These are phyloP conservation scores for Brachypteracias leptosomus DNA, from an alignment of 2,113 vertebrate species.

Conservation along the genomic window DNA sequence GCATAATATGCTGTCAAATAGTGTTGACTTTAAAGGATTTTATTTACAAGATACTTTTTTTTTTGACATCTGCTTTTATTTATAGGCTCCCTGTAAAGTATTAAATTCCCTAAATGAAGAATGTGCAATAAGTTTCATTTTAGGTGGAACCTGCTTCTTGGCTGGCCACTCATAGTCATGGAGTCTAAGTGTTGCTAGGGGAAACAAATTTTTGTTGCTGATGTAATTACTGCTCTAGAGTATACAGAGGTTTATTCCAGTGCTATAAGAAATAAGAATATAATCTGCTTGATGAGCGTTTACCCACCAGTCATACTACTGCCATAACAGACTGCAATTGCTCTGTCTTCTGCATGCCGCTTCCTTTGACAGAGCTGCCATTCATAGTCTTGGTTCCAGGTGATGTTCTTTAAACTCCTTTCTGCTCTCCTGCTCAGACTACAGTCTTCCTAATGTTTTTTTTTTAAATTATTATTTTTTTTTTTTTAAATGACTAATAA, in stretches of 20 bases:
- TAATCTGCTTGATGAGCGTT: neutral
- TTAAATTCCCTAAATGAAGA: neutral
- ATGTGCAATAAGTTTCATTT: neutral
- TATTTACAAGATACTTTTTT: neutral
- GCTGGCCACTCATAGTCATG: neutral
- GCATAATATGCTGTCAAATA: neutral
- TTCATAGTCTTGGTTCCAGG: neutral
- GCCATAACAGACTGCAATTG: neutral
- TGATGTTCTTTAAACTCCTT: neutral
- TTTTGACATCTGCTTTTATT: conserved; percentile 16
- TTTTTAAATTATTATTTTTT: too few relatives aligned
- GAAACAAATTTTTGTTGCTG: neutral
- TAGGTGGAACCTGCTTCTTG: neutral
- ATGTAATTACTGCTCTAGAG: neutral
- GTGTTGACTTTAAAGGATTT: neutral
- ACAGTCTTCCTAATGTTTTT: neutral
- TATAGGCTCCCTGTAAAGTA: neutral
- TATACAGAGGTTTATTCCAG: neutral
- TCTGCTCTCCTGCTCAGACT: neutral
- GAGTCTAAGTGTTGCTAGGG: neutral
- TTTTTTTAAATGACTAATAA: neutral
- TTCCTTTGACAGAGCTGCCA: neutral
- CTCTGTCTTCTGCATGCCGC: neutral
- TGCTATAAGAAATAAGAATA: neutral
- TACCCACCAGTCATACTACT: neutral